Conservation (phyloP, 2,113 vertebrate genomes). For the Pampusana beccarii region DNA sequence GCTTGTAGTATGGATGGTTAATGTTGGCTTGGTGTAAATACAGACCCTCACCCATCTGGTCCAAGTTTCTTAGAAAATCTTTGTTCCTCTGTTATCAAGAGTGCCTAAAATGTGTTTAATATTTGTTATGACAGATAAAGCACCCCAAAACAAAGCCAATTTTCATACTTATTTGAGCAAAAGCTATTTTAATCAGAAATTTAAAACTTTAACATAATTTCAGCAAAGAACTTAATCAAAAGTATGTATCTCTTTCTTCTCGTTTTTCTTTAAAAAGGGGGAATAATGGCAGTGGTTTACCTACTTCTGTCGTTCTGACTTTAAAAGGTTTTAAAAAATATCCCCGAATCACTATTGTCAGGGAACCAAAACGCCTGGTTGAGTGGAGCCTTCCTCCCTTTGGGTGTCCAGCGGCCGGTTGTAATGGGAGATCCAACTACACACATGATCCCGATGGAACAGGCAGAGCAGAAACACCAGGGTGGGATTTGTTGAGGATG, state of each 20-base stretch:
- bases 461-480: rapidly evolving
- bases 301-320: not conserved
- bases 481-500: not conserved
- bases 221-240: not conserved
- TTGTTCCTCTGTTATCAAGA: not conserved
- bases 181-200: not conserved
- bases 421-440: rapidly evolving
- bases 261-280: not conserved
- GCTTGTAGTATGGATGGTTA: not conserved
- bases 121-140: not conserved
- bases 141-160: not conserved
- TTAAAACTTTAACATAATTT: not conserved
- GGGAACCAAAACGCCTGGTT: not conserved
- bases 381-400: not conserved
- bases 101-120: not conserved
- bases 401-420: not conserved
- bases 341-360: not conserved
- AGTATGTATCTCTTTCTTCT: rapidly evolving
- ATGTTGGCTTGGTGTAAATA: not conserved
- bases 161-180: not conserved
- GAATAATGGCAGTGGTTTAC: not conserved
- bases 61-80: not conserved
- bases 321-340: not conserved
- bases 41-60: not conserved
- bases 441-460: rapidly evolving